These are phyloP conservation scores for Pachypsylla venusta DNA, from an alignment of 1,140 invertebrate genomes.

Conservation along the genomic window DNA sequence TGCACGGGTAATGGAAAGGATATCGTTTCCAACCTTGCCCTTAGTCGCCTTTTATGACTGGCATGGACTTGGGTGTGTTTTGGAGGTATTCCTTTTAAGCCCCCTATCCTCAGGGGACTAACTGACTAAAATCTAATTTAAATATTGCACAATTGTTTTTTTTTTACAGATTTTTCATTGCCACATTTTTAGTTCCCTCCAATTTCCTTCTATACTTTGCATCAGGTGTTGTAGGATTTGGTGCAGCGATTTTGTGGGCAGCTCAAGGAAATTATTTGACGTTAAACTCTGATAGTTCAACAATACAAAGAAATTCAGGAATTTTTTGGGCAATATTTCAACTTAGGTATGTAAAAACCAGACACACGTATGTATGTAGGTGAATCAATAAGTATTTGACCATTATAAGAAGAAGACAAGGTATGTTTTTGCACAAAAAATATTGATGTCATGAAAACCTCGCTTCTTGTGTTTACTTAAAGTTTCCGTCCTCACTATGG, in stretches of 20 bases:
- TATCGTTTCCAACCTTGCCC: no score
- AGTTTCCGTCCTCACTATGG: not conserved
- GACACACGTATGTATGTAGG: not conserved
- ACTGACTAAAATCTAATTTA: no score
- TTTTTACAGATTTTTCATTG: constrained; percentile 52
- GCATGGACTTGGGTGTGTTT: no score
- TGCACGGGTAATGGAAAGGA: no score
- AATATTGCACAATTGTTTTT: constrained; percentile 15
- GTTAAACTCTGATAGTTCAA: constrained; percentile 68
- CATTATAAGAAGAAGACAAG: no score
- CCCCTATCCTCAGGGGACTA: no score
- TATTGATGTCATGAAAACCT: no score
- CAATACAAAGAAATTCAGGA: constrained; percentile 83
- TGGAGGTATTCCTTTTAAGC: no score
- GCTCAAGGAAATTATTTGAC: constrained; percentile 90
- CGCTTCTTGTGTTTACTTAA: no score
- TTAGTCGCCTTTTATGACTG: no score
- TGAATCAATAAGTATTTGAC: constrained; percentile 7
- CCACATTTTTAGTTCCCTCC: constrained; percentile 66
- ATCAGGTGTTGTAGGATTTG: constrained; percentile 71
- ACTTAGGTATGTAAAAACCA: constrained; percentile 43
- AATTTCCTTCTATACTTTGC: constrained; percentile 66
- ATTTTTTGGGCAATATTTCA: constrained; percentile 93
- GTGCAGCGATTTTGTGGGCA: constrained; percentile 79
- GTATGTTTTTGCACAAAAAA: no score